Conservation (phyloP, 2,113 vertebrate species). For the Oenanthe melanoleuca region DNA sequence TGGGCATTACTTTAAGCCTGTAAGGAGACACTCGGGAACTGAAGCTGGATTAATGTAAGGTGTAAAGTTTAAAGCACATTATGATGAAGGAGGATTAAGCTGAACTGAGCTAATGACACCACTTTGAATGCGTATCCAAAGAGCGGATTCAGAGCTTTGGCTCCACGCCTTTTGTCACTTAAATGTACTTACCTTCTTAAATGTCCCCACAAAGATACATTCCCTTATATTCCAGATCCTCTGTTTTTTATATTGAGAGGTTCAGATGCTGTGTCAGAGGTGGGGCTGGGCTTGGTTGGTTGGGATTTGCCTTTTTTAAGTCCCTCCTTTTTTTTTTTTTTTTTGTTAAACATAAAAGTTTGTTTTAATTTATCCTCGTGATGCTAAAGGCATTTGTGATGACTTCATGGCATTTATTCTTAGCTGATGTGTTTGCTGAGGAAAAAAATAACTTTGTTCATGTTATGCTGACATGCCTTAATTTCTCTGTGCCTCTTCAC, state of each 20-base stretch:
- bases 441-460: not conserved
- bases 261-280: not conserved
- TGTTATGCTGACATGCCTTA: not conserved
- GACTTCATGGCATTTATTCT: not conserved
- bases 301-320: not conserved
- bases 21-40: not conserved
- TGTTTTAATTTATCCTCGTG: not conserved
- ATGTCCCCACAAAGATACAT: not conserved
- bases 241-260: accelerated
- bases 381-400: not conserved
- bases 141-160: not conserved
- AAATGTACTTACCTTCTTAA: not conserved
- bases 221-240: not conserved
- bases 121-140: not conserved
- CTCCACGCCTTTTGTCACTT: not conserved
- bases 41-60: slow-evolving; percentile 54
- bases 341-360: not conserved
- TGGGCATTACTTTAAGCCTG: slow-evolving; percentile 38
- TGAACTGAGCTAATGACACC: slow-evolving; percentile 52
- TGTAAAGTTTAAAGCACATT: slow-evolving; percentile 51
- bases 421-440: not conserved
- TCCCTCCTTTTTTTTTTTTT: too few species aligned
- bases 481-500: not conserved
- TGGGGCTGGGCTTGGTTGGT: not conserved
- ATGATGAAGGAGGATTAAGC: slow-evolving; percentile 56